Evolutionary conservation across 2,797 vertebrate genomes (phyloP).

Genomic region (Lates japonicus): DNA sequence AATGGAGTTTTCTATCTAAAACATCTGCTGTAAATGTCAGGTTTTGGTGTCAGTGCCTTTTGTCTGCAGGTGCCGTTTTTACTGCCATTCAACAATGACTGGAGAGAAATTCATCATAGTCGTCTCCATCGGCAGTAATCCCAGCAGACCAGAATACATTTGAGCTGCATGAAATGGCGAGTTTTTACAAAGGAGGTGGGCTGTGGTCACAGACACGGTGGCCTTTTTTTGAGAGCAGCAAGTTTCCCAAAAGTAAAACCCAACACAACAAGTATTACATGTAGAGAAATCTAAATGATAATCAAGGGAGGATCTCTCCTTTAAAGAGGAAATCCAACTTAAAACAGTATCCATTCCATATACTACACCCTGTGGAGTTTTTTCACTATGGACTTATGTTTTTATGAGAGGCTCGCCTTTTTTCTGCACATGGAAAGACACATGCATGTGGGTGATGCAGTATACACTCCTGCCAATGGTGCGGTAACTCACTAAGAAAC

Average conservation of each 20-base stretch:
- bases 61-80: constrained; percentile 46
- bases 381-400: not conserved
- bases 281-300: not conserved
- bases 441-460: not conserved
- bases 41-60: constrained; percentile 47
- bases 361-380: not conserved
- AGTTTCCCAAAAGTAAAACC: not conserved
- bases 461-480: constrained; percentile 6
- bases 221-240: no score
- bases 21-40: constrained; percentile 59
- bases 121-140: constrained; percentile 13
- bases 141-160: constrained; percentile 32
- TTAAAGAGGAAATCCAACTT: not conserved
- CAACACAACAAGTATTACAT: not conserved
- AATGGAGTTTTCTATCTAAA: constrained; percentile 41
- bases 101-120: constrained; percentile 14
- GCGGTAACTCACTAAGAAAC: constrained; percentile 13
- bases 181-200: constrained; percentile 18
- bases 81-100: constrained; percentile 25
- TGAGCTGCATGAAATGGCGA: constrained; percentile 2
- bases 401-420: not conserved
- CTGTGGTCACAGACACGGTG: not conserved
- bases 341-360: constrained; percentile 2
- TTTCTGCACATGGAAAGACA: not conserved
- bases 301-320: not conserved